Evolutionary conservation across 2,113 vertebrate species (phyloP), one percentile per base, ranked within the genome.

Genomic region (Embiotoca jacksoni): DNA sequence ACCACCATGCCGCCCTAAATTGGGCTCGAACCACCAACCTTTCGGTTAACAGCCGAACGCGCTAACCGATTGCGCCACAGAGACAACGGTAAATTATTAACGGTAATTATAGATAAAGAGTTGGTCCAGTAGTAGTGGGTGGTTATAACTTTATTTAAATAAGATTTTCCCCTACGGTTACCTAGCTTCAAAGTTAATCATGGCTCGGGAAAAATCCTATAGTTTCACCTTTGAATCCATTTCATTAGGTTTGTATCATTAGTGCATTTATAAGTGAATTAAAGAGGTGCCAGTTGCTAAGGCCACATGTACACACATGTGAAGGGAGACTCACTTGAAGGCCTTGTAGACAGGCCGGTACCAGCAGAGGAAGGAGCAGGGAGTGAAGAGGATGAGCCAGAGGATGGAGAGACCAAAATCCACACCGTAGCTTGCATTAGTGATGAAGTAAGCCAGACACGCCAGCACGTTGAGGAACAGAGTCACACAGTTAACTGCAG

Each of bases 351-450:
- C 91, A 0, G 98, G 98, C 80, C 97, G 94, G 92, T 96, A 99
- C 98, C 98, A 99, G 91, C 98, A 99, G 72, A 99, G 84, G 92
- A 99, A 99, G 85, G 98, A 97, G 93, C 97, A 99, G 50, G 98
- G 98, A 0, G 95, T 89, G 88, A 99, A 99, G 78, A 99, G 91
- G 81, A 99, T 69, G 77, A 99, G 86, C 98, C 98, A 99, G 44
- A 99, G 91, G 75, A 99, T 98, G 0, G 98, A 96, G 64, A 99
- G 92, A 56, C 97, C 98, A 0, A 99, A 98, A 80, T 97, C 95
- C 4, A 97, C 90, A 3, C 97, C 98, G 9, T 90, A 88, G 0
- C 0, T 0, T 0, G 0, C 0, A 0, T 75, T 0, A 0, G 83
- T 81, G 15, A 92, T 95, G 94, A 99, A 99, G 88, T 88, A 92